Evolutionary conservation across 1,140 invertebrate genomes (phyloP).

Genomic region (Cyphomyrmex costatus): DNA sequence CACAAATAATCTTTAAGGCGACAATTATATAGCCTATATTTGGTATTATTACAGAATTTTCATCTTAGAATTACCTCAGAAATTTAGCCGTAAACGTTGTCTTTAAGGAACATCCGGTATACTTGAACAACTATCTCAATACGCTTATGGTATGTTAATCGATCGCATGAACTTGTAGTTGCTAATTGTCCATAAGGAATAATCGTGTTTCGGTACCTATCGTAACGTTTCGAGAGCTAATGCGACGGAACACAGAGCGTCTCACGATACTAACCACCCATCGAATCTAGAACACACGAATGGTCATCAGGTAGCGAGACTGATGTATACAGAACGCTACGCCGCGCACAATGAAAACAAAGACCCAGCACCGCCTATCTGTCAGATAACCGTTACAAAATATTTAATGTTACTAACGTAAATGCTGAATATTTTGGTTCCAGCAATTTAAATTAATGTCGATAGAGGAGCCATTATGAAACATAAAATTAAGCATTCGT

Average conservation of each 20-base stretch:
- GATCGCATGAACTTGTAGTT: slow-evolving; percentile 19
- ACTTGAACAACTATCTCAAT: slow-evolving; percentile 18
- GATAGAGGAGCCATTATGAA: slow-evolving; percentile 2
- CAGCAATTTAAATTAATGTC: not conserved
- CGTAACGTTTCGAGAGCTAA: slow-evolving; percentile 1
- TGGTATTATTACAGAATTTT: too few relatives aligned
- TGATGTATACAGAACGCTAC: not conserved
- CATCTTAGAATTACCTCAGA: too few relatives aligned
- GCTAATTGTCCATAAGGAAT: slow-evolving; percentile 25
- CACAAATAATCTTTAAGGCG: too few relatives aligned
- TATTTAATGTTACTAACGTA: slow-evolving; percentile 2
- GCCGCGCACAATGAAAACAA: not conserved
- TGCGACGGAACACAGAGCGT: not conserved
- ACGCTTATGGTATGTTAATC: slow-evolving; percentile 10
- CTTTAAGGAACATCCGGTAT: too few relatives aligned
- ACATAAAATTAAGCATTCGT: not conserved
- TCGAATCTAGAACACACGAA: not conserved
- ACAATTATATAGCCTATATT: too few relatives aligned
- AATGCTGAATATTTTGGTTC: slow-evolving; percentile 23
- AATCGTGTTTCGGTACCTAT: slow-evolving; percentile 6
- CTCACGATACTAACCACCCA: not conserved
- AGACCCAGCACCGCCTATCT: not conserved
- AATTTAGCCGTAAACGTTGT: too few relatives aligned
- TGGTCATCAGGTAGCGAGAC: not conserved
- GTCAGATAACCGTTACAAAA: not conserved